A percentile compares a stretch with the other conserved stretches of the same genome.
phyloP scores from a whole-genome alignment of 2,888 invertebrate genomes.

The Ornithoptera priamus region DNA sequence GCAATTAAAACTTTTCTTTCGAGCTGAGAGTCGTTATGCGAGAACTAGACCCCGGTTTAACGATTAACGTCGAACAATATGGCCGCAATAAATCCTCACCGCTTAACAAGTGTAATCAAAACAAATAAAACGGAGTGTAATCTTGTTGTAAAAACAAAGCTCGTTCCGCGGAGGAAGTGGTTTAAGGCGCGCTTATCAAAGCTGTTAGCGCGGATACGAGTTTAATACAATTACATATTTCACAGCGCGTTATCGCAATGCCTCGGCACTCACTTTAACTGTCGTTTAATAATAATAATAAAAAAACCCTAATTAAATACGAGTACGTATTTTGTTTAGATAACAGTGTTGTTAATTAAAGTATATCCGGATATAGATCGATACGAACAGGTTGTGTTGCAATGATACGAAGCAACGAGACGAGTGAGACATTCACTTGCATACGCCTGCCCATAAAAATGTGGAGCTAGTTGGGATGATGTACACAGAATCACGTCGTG shows the following conservation, averaged over 20 bases:
- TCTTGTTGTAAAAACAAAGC: constrained; percentile 39
- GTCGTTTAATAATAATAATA: constrained; percentile 7
- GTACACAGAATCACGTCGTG: too few species aligned
- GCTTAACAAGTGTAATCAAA: constrained; percentile 32
- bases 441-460: too few species aligned
- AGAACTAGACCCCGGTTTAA: constrained; percentile 25
- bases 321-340: constrained; percentile 12
- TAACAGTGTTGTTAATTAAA: constrained; percentile 11
- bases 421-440: too few species aligned
- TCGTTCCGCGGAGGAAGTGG: constrained; percentile 46
- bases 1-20: constrained; percentile 27
- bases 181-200: constrained; percentile 49
- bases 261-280: constrained; percentile 12
- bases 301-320: constrained; percentile 21
- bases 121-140: constrained; percentile 32
- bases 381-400: too few species aligned
- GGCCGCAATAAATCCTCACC: constrained; percentile 28
- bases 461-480: too few species aligned
- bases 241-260: constrained; percentile 48
- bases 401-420: too few species aligned
- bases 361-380: background rate
- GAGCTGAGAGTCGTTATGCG: constrained; percentile 23
- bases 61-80: constrained; percentile 30
- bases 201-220: constrained; percentile 50
- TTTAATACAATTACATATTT: constrained; percentile 62